Base-by-base conservation (phyloP, 2,113 vertebrate species). In the Corythornis vintsioides region DNA sequence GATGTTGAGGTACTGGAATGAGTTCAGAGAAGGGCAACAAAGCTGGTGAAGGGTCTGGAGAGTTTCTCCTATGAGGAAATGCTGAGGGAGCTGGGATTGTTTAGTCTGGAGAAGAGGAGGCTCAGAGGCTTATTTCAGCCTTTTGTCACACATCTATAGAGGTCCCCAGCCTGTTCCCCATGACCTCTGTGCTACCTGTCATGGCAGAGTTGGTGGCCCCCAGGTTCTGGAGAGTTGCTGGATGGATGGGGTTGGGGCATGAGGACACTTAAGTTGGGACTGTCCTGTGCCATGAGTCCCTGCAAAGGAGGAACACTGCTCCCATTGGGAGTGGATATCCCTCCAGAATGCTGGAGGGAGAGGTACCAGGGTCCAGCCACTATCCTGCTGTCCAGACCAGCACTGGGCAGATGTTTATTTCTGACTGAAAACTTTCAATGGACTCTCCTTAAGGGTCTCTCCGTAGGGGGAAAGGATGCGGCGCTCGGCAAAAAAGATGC, bases 401-500 rank as follows among this genome's bases (percentile, higher is more conserved):
- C 2, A 2, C 57, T 42, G 29, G 60, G 35, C 13, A 9, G n/a
- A 0, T 0, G 25, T 88, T 84, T 40, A 28, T 42, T 82, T 57
- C 52, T 85, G 60, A 6, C 20, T 85, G 56, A 38, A 86, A 75
- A 35, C 33, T 55, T 64, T 13, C 29, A 7, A 45, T 38, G 65
- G 2, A 33, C 28, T 18, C 33, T 33, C 13, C 25, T 52, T 26
- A 16, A 52, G 3, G 6, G 0, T 7, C 11, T 6, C 16, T 73
- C 14, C 18, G 0, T 6, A 24, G 14, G 55, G 31, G 48, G 19
- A 45, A 86, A 86, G n/a, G 50, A 48, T 69, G 35, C 2, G 3
- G 0, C 2, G 1, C 47, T 17, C 20, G 18, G 31, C 0, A 0
- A 38, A 65, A 56, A 10, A 13, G 48, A 56, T 56, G 53, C 29